phyloP scores from a whole-genome alignment of 2,113 vertebrate genomes.

The Thamnaconus septentrionalis region DNA sequence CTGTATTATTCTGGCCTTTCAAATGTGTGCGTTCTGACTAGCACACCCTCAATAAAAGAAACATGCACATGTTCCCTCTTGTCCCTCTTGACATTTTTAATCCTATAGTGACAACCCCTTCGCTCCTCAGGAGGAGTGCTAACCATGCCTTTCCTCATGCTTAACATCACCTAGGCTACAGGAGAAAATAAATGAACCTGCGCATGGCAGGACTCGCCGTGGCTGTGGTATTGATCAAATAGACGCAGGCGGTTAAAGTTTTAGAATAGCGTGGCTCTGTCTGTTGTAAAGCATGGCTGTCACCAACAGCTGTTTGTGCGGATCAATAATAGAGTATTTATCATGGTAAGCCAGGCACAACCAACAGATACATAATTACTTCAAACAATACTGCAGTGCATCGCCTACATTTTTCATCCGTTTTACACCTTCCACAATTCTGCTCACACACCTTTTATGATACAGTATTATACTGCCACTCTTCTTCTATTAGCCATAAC shows the following conservation, averaged over 20 bases:
- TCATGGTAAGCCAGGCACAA: slow-evolving; percentile 35
- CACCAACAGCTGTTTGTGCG: slow-evolving; percentile 14
- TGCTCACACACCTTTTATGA: too few species aligned
- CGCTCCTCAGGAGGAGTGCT: neutral
- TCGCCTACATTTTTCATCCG: too few species aligned
- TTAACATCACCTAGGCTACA: neutral
- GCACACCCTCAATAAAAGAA: too few species aligned
- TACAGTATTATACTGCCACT: too few species aligned
- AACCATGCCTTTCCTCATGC: neutral
- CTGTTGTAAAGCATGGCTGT: slow-evolving; percentile 24
- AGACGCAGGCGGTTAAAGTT: slow-evolving; percentile 15
- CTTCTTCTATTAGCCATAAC: too few species aligned
- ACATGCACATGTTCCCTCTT: neutral
- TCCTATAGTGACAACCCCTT: slow-evolving; percentile 6
- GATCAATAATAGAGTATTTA: slow-evolving; percentile 55
- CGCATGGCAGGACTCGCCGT: neutral
- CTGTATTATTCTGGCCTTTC: too few species aligned
- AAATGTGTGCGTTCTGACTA: too few species aligned
- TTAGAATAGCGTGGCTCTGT: slow-evolving; percentile 19
- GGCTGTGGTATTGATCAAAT: slow-evolving; percentile 6
- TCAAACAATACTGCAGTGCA: too few species aligned
- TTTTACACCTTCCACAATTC: too few species aligned
- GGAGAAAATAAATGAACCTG: neutral
- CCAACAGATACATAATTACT: slow-evolving; percentile 7
- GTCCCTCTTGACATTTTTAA: neutral